phyloP scores from a whole-genome alignment of 2,888 invertebrate genomes.

The Endomychus coccineus region DNA sequence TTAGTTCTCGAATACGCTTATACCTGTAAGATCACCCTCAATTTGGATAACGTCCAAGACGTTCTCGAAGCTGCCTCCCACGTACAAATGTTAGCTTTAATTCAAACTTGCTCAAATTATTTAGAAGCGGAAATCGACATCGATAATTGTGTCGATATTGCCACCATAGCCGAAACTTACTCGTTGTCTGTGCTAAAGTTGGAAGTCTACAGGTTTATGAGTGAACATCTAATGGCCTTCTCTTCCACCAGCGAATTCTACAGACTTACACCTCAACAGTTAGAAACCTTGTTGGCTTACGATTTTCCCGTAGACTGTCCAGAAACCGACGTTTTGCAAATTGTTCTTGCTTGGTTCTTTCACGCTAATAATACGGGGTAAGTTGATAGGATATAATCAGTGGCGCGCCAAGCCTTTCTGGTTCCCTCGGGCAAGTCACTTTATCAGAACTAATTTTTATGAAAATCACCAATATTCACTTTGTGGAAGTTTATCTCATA shows the following conservation, averaged over 20 bases:
- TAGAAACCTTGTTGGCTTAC: conserved; percentile 54
- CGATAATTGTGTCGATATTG: conserved; percentile 66
- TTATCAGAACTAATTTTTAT: too few relatives aligned
- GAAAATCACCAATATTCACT: too few relatives aligned
- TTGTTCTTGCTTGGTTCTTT: conserved; percentile 55
- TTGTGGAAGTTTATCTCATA: too few relatives aligned
- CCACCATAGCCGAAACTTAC: conserved; percentile 62
- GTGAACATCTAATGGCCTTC: conserved; percentile 55
- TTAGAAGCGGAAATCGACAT: conserved; percentile 59
- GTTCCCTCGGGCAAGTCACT: too few relatives aligned
- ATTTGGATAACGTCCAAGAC: conserved; percentile 55
- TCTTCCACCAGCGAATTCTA: conserved; percentile 54
- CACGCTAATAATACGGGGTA: conserved; percentile 40
- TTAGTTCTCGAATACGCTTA: conserved; percentile 62
- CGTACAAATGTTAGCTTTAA: conserved; percentile 56
- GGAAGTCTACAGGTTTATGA: conserved; percentile 59
- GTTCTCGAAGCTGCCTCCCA: conserved; percentile 63
- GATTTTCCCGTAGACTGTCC: conserved; percentile 64
- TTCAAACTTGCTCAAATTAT: conserved; percentile 59
- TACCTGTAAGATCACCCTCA: conserved; percentile 55
- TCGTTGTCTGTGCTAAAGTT: conserved; percentile 52
- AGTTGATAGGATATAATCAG: too few relatives aligned
- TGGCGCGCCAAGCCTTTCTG: neutral
- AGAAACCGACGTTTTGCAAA: conserved; percentile 53
- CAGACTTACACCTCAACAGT: conserved; percentile 52